phyloP scores from a whole-genome alignment of 2,797 vertebrate species.

The Enteromius mattozi region DNA sequence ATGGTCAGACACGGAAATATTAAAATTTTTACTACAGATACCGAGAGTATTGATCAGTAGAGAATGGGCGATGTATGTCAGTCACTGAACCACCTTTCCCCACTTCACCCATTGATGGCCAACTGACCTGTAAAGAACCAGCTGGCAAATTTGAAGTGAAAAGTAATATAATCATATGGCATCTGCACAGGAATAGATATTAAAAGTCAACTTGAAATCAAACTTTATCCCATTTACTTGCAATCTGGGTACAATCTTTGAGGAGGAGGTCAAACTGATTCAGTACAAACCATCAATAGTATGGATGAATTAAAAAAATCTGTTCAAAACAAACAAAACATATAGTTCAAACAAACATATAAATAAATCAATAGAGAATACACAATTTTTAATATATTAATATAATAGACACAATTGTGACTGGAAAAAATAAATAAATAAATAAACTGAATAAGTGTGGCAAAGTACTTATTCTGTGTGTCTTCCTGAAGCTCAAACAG shows the following conservation, averaged over 20 bases:
- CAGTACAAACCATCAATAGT: not conserved
- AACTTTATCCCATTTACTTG: not conserved
- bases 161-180: not conserved
- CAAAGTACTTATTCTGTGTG: no score
- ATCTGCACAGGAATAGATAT: not conserved
- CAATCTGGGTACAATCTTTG: not conserved
- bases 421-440: no score
- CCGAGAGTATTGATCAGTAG: conserved; percentile 74
- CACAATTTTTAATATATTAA: not conserved
- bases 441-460: no score
- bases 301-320: not conserved
- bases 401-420: not conserved
- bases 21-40: conserved; percentile 77
- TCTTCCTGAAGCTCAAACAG: no score
- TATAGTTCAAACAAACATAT: not conserved
- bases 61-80: conserved; percentile 71
- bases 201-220: not conserved
- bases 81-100: conserved; percentile 50
- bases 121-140: conserved; percentile 58
- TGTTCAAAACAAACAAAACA: not conserved
- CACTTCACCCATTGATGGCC: conserved; percentile 41
- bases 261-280: not conserved
- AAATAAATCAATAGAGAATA: not conserved
- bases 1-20: conserved; percentile 69
- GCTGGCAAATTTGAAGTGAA: not conserved